Base-by-base conservation (phyloP, 1,140 invertebrate genomes). In the Trichogramma pretiosum region DNA sequence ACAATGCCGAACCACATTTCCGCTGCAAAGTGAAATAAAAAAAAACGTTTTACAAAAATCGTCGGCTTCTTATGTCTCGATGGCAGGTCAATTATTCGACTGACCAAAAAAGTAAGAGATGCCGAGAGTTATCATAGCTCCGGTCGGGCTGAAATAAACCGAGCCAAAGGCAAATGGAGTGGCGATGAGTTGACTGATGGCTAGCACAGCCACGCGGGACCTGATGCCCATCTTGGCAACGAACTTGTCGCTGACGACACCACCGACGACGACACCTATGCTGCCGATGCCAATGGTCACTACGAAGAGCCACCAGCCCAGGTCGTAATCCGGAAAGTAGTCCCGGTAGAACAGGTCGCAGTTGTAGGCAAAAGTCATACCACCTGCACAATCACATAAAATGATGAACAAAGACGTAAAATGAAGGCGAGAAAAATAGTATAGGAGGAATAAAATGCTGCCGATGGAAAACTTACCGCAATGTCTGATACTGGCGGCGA, bases 1-100 rank as follows among this genome's bases (percentile, higher is more conserved):
- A 92, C 79, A 48, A 93, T 90, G 35, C 88, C 88, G 62, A 92
- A 91, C 88, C 88, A 92, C 86, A 90, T 91, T 72, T 93, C 88
- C 62, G 88, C 87, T 86, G 68, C n/a, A 1, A 74, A 75, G 46
- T 14, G 17, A 38, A 37, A 33, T 46, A 23, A 36, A 9, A n/a
- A 17, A 18, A 36, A 36, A 4, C 4, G 17, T 36, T 36, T 3
- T 36, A 36, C 19, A 18, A 35, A 33, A 32, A 7, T 18, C 24
- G 22, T 30, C 17, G 22, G 22, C 5, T 24, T 41, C 19, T 24
- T 13, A 23, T 24, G 17, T 28, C 24, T 13, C 10, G 11, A 43
- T 30, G 5, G 11, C 11, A 28, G 11, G 24, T 28, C 24, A 28
- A 28, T 28, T 43, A 14, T n/a, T 17, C 16, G 37, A 70, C 75